Evolutionary conservation across 2,888 invertebrate genomes (phyloP).

Genomic region (Drosophila fulvimacula): DNA sequence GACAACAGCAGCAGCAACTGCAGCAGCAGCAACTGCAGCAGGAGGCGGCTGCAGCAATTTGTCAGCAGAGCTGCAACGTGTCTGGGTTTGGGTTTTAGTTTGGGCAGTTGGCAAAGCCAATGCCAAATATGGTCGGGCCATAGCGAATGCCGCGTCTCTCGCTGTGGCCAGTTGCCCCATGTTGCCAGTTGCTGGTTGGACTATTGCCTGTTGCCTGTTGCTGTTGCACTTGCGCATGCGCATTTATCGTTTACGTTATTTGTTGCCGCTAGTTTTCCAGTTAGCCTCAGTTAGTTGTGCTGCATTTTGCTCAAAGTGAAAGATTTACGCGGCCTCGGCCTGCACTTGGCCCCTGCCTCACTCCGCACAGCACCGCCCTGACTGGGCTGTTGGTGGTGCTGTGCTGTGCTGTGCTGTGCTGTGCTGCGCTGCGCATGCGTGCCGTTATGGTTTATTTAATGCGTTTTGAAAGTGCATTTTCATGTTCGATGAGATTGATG

Average conservation of each 20-base stretch:
- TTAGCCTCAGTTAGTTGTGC: conserved; percentile 78
- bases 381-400: conserved; percentile 17
- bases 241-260: conserved; percentile 81
- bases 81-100: conserved; percentile 65
- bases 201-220: conserved; percentile 28
- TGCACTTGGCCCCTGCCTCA: conserved; percentile 14
- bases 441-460: conserved; percentile 84
- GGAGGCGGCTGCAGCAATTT: conserved; percentile 64
- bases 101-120: conserved; percentile 75
- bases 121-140: conserved; percentile 74
- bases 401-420: conserved; percentile 6
- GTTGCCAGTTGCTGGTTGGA: conserved; percentile 27
- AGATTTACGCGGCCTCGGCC: conserved; percentile 78
- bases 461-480: conserved; percentile 84
- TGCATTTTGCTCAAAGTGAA: conserved; percentile 80
- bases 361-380: conserved; percentile 8
- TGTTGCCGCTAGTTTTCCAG: conserved; percentile 79
- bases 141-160: conserved; percentile 54
- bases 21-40: conserved; percentile 41
- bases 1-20: conserved; percentile 56
- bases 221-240: conserved; percentile 77
- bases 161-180: conserved; percentile 43
- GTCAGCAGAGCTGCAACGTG: conserved; percentile 69
- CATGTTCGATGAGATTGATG: conserved; percentile 83
- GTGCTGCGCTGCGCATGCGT: conserved; percentile 71